Evolutionary conservation across 92 coral and sea anemone genomes (phyloP).

Genomic region (Pocillopora meandrina): DNA sequence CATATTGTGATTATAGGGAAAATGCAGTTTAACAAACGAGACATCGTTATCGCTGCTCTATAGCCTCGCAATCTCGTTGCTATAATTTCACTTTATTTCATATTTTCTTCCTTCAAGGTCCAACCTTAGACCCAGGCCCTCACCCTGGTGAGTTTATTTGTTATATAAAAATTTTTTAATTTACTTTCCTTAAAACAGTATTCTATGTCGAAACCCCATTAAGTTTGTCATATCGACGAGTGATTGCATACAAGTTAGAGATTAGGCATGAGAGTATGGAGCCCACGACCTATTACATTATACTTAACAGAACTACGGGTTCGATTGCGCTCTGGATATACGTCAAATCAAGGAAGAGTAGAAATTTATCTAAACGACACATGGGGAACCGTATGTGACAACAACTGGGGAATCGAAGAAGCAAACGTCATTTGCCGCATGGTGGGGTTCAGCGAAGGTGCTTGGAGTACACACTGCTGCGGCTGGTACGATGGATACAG

Average conservation of each 20-base stretch:
- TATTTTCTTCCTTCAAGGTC: slow-evolving; percentile 15
- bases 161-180: background rate
- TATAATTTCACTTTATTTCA: too few relatives aligned
- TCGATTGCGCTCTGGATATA: slow-evolving; percentile 42
- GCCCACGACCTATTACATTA: too few relatives aligned
- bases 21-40: too few relatives aligned
- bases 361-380: slow-evolving; percentile 43
- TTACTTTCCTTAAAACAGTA: background rate
- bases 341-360: slow-evolving; percentile 56
- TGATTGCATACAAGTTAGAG: too few relatives aligned
- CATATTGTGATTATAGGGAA: too few relatives aligned
- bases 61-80: too few relatives aligned
- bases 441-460: slow-evolving; percentile 50
- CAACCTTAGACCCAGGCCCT: slow-evolving; percentile 44
- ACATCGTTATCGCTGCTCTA: too few relatives aligned
- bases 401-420: slow-evolving; percentile 58
- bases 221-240: too few relatives aligned
- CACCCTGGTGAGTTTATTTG: slow-evolving; percentile 39
- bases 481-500: slow-evolving; percentile 1
- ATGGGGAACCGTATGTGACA: slow-evolving; percentile 70
- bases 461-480: slow-evolving; percentile 46
- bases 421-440: slow-evolving; percentile 70
- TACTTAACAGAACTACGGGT: slow-evolving; percentile 22
- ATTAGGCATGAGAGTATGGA: too few relatives aligned
- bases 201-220: too few relatives aligned